A percentile compares a stretch with the other conserved stretches of the same genome.
Conservation (phyloP, 2,797 vertebrate species). For the Botia kubotai region DNA sequence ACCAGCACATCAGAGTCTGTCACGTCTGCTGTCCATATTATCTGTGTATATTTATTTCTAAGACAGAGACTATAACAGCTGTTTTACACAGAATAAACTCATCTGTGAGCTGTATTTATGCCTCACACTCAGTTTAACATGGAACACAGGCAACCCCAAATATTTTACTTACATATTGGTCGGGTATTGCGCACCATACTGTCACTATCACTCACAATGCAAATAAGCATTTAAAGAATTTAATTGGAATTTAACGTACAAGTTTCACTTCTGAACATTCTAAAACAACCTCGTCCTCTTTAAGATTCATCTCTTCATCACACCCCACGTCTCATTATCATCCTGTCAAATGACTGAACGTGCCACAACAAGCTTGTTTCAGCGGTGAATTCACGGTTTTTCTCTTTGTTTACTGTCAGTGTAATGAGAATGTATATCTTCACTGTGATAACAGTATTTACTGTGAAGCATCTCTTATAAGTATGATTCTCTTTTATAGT, state of each 20-base stretch:
- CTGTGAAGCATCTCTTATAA: neutral
- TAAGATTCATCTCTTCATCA: slow-evolving; percentile 11
- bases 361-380: slow-evolving; percentile 47
- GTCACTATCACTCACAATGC: neutral
- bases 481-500: slow-evolving; percentile 59
- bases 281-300: neutral
- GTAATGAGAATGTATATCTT: slow-evolving; percentile 73
- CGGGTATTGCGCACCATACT: neutral
- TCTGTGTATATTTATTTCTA: slow-evolving; percentile 35
- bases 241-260: neutral
- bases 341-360: slow-evolving; percentile 28
- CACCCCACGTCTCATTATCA: slow-evolving; percentile 57
- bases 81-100: slow-evolving; percentile 49
- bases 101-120: slow-evolving; percentile 56
- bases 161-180: neutral
- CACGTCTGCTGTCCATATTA: slow-evolving; percentile 19
- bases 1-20: slow-evolving; percentile 45
- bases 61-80: slow-evolving; percentile 41
- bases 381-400: slow-evolving; percentile 42
- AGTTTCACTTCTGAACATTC: neutral
- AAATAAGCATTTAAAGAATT: neutral
- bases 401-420: slow-evolving; percentile 60
- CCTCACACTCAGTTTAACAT: slow-evolving; percentile 47
- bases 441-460: slow-evolving; percentile 78
- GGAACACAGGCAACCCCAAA: neutral